These are phyloP conservation scores for Ammodytes dubius DNA, from an alignment of 2,113 vertebrate species.

Conservation along the genomic window DNA sequence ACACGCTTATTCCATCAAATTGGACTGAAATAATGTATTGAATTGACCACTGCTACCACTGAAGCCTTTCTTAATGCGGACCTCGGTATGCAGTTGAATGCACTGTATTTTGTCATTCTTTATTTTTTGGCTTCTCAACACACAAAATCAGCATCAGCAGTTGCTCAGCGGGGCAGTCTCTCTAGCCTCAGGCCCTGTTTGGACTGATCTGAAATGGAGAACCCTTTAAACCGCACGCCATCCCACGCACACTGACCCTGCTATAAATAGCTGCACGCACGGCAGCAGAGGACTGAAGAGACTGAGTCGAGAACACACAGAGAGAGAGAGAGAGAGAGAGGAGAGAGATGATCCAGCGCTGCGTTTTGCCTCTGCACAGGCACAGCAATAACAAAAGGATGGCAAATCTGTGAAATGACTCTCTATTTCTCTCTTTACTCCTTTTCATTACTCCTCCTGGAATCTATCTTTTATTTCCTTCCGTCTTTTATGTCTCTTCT, in stretches of 20 bases:
- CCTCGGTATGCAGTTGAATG: neutral
- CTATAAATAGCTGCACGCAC: constrained; percentile 65
- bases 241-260: constrained; percentile 46
- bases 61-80: neutral
- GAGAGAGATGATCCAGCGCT: constrained; percentile 30
- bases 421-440: neutral
- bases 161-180: neutral
- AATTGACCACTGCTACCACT: neutral
- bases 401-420: constrained; percentile 42
- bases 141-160: constrained; percentile 8
- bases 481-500: constrained; percentile 1
- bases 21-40: neutral
- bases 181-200: constrained; percentile 10
- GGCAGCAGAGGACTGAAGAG: constrained; percentile 23
- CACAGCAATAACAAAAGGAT: constrained; percentile 23
- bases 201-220: constrained; percentile 41
- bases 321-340: constrained; percentile 16
- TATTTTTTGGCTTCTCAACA: neutral
- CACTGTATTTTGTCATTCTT: neutral
- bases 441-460: constrained; percentile 5
- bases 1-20: neutral
- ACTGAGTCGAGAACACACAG: neutral
- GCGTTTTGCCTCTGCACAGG: constrained; percentile 28
- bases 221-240: constrained; percentile 26
- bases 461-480: neutral